These are phyloP conservation scores for Copidosoma aretas DNA, from an alignment of 2,888 invertebrate genomes.

Conservation along the genomic window DNA sequence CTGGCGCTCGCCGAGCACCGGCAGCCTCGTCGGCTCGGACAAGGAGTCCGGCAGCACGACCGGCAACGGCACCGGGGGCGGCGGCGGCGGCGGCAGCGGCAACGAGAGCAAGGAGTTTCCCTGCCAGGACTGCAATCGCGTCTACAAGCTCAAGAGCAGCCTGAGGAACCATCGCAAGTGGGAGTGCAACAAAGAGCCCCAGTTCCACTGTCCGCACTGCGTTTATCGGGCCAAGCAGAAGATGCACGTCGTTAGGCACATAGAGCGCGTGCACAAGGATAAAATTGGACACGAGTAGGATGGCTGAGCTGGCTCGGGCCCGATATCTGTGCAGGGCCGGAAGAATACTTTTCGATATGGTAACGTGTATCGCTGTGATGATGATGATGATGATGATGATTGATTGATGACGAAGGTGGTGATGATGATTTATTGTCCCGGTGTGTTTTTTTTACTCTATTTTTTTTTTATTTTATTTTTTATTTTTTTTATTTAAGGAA, in stretches of 20 bases:
- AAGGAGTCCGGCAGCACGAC: conserved; percentile 22
- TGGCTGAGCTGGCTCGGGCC: background rate
- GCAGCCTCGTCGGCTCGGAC: conserved; percentile 47
- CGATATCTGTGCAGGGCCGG: background rate
- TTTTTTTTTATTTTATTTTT: no score
- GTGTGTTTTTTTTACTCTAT: no score
- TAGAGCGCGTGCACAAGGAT: conserved; percentile 57
- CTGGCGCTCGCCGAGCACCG: conserved; percentile 57
- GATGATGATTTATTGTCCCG: background rate
- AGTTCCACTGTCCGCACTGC: conserved; percentile 59
- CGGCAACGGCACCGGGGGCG: background rate
- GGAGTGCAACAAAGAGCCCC: conserved; percentile 62
- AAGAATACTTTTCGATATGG: background rate
- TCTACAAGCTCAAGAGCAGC: conserved; percentile 60
- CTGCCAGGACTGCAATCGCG: conserved; percentile 78
- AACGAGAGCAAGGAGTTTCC: conserved; percentile 64
- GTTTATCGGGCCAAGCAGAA: conserved; percentile 50
- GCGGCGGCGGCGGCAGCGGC: conserved; percentile 21
- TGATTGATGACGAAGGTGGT: background rate
- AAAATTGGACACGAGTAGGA: conserved; percentile 28
- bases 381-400: background rate
- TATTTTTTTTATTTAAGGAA: no score
- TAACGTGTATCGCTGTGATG: conserved; percentile 1
- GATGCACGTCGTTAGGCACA: conserved; percentile 54
- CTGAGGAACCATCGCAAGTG: conserved; percentile 57